Evolutionary conservation across 2,113 vertebrate genomes (phyloP).

Genomic region (Pheucticus melanocephalus): DNA sequence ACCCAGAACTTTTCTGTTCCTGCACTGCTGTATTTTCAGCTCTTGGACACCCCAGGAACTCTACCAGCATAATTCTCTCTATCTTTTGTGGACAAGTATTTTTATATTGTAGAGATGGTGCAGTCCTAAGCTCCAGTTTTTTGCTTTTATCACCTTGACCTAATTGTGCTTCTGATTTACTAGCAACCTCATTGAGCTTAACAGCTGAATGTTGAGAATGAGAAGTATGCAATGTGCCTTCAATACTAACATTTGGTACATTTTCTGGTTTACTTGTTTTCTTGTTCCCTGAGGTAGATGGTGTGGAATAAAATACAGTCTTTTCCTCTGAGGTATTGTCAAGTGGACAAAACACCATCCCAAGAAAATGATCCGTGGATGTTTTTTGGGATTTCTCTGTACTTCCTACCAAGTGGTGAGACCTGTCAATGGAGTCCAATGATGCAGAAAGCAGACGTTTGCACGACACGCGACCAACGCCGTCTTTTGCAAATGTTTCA

Average conservation of each 20-base stretch:
- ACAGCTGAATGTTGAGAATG: background rate
- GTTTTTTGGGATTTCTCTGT: constrained; percentile 46
- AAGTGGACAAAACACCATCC: constrained; percentile 42
- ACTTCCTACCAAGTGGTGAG: background rate
- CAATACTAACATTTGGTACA: background rate
- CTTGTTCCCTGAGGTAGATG: constrained; percentile 79
- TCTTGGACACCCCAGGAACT: constrained; percentile 8
- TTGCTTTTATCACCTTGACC: constrained; percentile 50
- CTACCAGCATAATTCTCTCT: constrained; percentile 36
- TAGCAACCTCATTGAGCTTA: constrained; percentile 32
- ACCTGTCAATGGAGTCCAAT: constrained; percentile 10
- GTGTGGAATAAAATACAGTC: constrained; percentile 60
- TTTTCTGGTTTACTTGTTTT: constrained; percentile 43
- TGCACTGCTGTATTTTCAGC: background rate
- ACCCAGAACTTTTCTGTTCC: constrained; percentile 8
- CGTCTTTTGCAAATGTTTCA: constrained; percentile 50
- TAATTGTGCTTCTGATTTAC: constrained; percentile 69
- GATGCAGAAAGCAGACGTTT: constrained; percentile 46
- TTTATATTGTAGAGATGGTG: constrained; percentile 17
- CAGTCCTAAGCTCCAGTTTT: constrained; percentile 25
- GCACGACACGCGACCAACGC: background rate
- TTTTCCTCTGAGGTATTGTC: constrained; percentile 69
- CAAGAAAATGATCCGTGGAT: constrained; percentile 22
- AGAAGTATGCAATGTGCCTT: constrained; percentile 33
- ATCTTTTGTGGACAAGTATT: constrained; percentile 35